A percentile compares a stretch with the other conserved stretches of the same genome.
phyloP scores from a whole-genome alignment of 92 coral and sea anemone species.

The Ricordea florida region DNA sequence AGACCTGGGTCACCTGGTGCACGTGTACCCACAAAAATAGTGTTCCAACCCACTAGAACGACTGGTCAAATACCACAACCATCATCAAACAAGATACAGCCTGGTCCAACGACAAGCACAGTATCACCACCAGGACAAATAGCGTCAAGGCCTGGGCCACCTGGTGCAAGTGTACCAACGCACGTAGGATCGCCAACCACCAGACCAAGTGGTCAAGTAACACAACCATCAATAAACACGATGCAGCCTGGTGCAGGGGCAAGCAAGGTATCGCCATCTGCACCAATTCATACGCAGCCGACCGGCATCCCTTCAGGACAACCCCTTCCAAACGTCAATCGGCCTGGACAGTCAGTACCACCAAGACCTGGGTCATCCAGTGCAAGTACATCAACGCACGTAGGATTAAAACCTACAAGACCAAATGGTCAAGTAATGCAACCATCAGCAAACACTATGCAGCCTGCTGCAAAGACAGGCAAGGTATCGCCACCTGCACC shows the following conservation, averaged over 20 bases:
- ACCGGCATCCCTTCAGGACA: no score
- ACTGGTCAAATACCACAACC: not conserved
- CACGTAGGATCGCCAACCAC: constrained; percentile 4
- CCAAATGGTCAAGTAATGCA: no score
- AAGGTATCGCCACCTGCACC: not conserved
- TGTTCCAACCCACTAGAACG: not conserved
- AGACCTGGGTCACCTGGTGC: constrained; percentile 31
- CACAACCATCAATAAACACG: no score
- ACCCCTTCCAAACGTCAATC: no score
- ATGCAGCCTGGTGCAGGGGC: no score
- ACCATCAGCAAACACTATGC: no score
- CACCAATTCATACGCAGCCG: not conserved
- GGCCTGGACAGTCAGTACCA: no score
- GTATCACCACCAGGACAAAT: constrained; percentile 1
- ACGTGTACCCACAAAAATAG: not conserved
- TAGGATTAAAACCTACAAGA: not conserved
- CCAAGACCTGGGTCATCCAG: no score
- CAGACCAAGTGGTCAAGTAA: not conserved
- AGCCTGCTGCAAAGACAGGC: no score
- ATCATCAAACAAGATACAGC: not conserved
- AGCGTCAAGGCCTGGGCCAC: constrained; percentile 5
- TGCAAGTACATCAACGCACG: no score
- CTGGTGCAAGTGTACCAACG: not conserved
- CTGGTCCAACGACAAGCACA: not conserved
- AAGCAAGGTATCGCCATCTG: not conserved